Evolutionary conservation across 1,140 invertebrate species (phyloP).

Genomic region (Apis cerana): DNA sequence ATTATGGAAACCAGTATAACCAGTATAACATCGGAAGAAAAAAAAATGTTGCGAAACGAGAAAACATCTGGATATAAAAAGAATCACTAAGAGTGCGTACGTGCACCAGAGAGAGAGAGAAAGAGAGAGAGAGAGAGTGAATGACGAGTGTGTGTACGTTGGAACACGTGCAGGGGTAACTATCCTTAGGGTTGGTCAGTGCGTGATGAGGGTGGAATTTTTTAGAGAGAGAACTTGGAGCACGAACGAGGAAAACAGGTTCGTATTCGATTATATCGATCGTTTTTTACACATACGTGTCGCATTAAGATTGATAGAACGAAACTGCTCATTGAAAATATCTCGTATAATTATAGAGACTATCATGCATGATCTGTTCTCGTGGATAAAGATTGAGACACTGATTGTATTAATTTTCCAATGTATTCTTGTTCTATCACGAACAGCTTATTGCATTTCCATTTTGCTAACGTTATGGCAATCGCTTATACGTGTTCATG

Average conservation of each 20-base stretch:
- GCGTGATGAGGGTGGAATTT: slow-evolving; percentile 1
- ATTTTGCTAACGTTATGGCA: neutral
- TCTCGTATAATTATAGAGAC: neutral
- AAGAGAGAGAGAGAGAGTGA: neutral
- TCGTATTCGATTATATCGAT: neutral
- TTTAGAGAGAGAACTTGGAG: neutral
- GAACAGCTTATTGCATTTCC: neutral
- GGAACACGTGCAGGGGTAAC: neutral
- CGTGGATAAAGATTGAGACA: too few relatives aligned
- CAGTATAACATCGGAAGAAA: neutral
- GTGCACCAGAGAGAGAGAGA: neutral
- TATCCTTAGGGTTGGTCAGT: slow-evolving; percentile 22
- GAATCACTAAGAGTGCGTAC: slow-evolving; percentile 2
- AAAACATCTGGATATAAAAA: slow-evolving; percentile 1
- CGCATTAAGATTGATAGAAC: neutral
- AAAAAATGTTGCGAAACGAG: neutral
- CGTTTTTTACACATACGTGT: neutral
- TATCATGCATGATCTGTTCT: too few relatives aligned
- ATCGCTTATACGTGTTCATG: too few relatives aligned
- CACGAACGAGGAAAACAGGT: neutral
- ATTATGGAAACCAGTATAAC: neutral
- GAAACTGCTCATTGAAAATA: neutral
- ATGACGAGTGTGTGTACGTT: neutral
- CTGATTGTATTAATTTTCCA: too few relatives aligned
- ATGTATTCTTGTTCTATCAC: neutral